Base-by-base conservation (phyloP, 2,888 invertebrate species). In the Parascotia fuliginaria region DNA sequence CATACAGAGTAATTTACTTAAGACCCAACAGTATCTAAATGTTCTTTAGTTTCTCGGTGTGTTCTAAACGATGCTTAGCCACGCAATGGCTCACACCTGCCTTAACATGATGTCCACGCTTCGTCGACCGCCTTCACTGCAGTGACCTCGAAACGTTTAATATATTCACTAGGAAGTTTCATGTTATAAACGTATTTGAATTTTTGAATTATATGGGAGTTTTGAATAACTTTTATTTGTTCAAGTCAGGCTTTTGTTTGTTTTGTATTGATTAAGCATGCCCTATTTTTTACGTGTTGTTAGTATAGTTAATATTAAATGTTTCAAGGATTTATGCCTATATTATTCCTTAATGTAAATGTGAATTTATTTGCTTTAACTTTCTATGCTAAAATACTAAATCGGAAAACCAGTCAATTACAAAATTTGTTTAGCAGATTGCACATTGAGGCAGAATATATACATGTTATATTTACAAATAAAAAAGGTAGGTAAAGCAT, bases 71-170 rank as follows among this genome's bases (percentile, higher is more conserved):
- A 69, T 64, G 59, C 52, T 65, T 37, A 47, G 60, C 72, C 75
- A 80, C 80, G 82, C 81, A 58, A 79, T 69, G 77, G 75, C 74
- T 70, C 29, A 39, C 81, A 82, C 82, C 82, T 83, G 82, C 70
- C 65, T 38, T 56, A 70, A 71, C 79, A 79, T 73, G 72, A 63
- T 62, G 67, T 68, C 58, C 71, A 77, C 72, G 81, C 74, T 68
- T 53, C 73, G 67, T 65, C 52, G 16, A 31, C 40, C 28, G 33
- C 32, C 47, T 53, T 52, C 50, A 42, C 54, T 45, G 55, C 42
- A 60, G 64, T 67, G 70, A 74, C 77, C 73, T 76, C 58, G 49
- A 70, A 73, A 63, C 44, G 37, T 56, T 57, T 54, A 53, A 50
- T 65, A 54, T 55, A 70, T 65, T 42, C 57, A 39, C 33, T 24